Percentiles rank a stretch among this genome's conserved stretches.
Conservation (phyloP, 1,140 invertebrate genomes). For the Oryzaephilus surinamensis region DNA sequence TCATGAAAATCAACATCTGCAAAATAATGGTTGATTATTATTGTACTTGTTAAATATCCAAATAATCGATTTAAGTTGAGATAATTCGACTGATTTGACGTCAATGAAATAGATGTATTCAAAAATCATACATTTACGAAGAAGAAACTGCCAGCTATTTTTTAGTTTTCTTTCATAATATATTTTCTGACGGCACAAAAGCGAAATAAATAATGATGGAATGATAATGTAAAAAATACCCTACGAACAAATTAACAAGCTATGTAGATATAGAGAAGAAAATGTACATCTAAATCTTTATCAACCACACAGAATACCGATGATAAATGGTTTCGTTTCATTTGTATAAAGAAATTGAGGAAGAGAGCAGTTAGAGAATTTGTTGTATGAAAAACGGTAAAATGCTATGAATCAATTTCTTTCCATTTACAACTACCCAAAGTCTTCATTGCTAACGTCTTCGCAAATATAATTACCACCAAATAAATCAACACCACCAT, state of each 20-base stretch:
- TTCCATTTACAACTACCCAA: constrained; percentile 16
- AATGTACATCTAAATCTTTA: constrained; percentile 31
- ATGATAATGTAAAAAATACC: constrained; percentile 26
- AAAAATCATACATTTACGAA: too few species aligned
- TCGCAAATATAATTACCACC: constrained; percentile 9
- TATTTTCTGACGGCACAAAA: too few species aligned
- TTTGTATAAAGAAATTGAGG: constrained; percentile 9
- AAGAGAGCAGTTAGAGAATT: constrained; percentile 20
- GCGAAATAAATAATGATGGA: constrained; percentile 25
- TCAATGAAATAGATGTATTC: too few species aligned
- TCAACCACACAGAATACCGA: constrained; percentile 22
- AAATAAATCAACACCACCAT: constrained; percentile 8
- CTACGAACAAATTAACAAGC: constrained; percentile 19
- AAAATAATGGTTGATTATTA: too few species aligned
- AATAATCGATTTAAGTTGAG: too few species aligned
- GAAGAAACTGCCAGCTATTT: too few species aligned
- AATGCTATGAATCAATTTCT: constrained; percentile 27
- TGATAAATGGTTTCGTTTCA: constrained; percentile 27
- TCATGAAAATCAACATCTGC: too few species aligned
- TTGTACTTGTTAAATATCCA: too few species aligned
- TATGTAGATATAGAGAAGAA: too few species aligned
- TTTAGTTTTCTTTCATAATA: too few species aligned
- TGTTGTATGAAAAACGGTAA: constrained; percentile 13
- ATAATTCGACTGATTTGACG: too few species aligned
- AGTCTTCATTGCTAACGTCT: constrained; percentile 6